These are phyloP conservation scores for Xanthorhoe designata DNA, from an alignment of 2,888 invertebrate genomes.

Conservation along the genomic window DNA sequence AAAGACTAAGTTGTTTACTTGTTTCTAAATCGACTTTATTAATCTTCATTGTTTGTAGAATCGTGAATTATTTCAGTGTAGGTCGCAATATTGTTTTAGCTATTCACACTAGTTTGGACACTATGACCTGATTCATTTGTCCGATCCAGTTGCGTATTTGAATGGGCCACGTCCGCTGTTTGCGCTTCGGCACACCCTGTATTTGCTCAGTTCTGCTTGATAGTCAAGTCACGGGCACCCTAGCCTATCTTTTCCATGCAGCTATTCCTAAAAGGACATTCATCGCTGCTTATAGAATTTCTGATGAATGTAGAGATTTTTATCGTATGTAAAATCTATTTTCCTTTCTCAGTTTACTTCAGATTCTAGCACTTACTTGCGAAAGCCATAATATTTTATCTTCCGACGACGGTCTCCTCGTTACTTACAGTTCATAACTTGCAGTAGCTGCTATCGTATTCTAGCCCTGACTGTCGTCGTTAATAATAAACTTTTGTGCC, in stretches of 20 bases:
- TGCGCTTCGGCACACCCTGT: constrained; percentile 27
- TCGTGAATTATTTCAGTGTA: constrained; percentile 12
- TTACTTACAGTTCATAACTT: constrained; percentile 19
- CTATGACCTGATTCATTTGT: constrained; percentile 33
- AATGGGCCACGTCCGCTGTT: constrained; percentile 24
- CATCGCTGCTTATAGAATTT: constrained; percentile 1
- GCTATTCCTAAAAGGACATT: constrained; percentile 3
- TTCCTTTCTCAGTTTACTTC: constrained; percentile 4
- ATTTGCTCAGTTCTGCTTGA: constrained; percentile 23
- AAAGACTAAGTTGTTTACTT: constrained; percentile 7
- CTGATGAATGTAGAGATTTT: constrained; percentile 1
- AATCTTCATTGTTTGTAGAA: constrained; percentile 17
- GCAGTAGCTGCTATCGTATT: neutral
- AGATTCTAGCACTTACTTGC: constrained; percentile 15
- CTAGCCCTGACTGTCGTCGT: constrained; percentile 11
- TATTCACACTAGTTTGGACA: constrained; percentile 24
- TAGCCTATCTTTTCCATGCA: constrained; percentile 10
- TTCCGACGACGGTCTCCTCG: constrained; percentile 11
- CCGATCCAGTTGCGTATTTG: constrained; percentile 21
- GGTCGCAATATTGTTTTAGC: constrained; percentile 18
- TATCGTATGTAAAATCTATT: neutral
- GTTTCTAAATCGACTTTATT: constrained; percentile 9
- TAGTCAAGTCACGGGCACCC: constrained; percentile 9
- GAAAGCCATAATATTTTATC: constrained; percentile 16
- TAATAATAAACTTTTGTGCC: constrained; percentile 19